A percentile compares a stretch with the other conserved stretches of the same genome.
phyloP scores from a whole-genome alignment of 2,113 vertebrate species.

The Apistogramma diplotaenia region DNA sequence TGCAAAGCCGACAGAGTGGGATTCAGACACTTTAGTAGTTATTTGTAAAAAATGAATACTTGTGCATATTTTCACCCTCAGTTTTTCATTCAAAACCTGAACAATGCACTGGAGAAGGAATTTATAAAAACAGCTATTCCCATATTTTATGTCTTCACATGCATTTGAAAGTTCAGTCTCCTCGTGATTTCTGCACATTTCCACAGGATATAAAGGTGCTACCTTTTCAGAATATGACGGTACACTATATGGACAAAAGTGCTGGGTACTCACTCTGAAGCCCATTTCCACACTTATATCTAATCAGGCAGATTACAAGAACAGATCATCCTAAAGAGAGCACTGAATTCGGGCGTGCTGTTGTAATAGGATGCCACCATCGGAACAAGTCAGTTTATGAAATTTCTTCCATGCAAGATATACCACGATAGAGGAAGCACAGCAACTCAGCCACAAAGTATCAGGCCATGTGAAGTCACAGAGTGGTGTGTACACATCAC shows the following conservation, averaged over 20 bases:
- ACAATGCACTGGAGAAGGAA: background rate
- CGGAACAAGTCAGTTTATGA: background rate
- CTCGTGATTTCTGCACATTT: background rate
- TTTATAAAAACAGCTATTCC: accelerated
- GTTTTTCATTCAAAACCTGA: background rate
- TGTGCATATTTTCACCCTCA: background rate
- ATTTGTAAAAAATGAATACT: background rate
- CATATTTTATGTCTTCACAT: background rate
- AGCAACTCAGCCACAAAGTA: background rate
- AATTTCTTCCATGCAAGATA: background rate
- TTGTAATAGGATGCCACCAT: background rate
- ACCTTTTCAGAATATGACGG: background rate
- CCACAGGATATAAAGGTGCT: too few species aligned
- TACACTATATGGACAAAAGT: background rate
- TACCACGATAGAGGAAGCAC: background rate
- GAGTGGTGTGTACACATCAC: background rate
- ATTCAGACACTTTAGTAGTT: background rate
- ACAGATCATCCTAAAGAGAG: too few species aligned
- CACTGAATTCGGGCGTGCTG: too few species aligned
- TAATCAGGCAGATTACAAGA: background rate
- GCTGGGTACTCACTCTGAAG: background rate
- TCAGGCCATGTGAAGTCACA: background rate
- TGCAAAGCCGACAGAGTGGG: background rate
- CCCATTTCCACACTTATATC: background rate
- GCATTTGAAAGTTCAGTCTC: background rate